Base-by-base conservation (phyloP, 2,797 vertebrate genomes). In the Arctocebus calabarensis region DNA sequence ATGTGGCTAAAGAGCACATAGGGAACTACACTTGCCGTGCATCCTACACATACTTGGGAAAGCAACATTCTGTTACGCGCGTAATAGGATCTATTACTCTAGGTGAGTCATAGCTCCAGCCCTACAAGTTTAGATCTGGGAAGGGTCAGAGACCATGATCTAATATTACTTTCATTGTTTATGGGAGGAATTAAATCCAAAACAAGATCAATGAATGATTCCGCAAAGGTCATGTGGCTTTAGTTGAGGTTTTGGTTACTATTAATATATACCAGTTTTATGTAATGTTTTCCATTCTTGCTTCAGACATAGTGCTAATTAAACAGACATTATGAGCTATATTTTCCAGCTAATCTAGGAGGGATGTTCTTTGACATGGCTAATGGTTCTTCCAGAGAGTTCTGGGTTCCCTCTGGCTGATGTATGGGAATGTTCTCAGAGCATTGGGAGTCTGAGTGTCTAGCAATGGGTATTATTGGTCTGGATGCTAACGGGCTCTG, bases 21-120 rank as follows among this genome's bases (percentile, higher is more conserved):
- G 99, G 99, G 64, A 97, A 98, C 73, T 99, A 99, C 85, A 98
- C 98, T 0, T 99, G 99, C 92, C 97, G 0, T 17, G 84, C 98
- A 89, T 95, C 91, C 0, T 99, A 98, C 89, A 94, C 66, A 0
- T 77, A 98, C 9, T 94, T 95, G 96, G 98, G 98, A 59, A 97
- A 97, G 92, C 93, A 89, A 0, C 98, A 98, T 32, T 97, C 74
- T n/a, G 79, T 98, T 77, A 97, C 98, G 37, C 98, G 98, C 75
- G 98, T 97, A 0, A 97, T 99, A 52, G 73, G 84, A 55, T 97
- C 98, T 25, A 90, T 95, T 34, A 94, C 98, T 87, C 74, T 96
- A 74, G 98, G 99, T 99, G 95, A 98, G 98, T 97, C 1, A 10
- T 1, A 0, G 48, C 52, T 82, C 52, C 1, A 13, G 0, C 22